Base-by-base conservation (phyloP, 2,888 invertebrate genomes). In the Globia sparganii region DNA sequence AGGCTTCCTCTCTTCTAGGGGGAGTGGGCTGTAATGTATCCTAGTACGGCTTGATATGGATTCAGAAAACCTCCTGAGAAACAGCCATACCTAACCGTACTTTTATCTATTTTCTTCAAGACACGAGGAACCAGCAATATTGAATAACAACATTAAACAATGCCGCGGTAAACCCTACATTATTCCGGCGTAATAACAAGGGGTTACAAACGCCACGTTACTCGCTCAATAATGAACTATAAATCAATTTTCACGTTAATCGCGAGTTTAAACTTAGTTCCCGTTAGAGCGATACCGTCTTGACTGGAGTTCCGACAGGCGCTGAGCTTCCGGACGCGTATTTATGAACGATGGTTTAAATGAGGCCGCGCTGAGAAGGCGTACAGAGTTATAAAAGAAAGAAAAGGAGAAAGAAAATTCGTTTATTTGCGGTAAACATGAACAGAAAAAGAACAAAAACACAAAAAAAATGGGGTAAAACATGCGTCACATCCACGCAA, bases 191-290 rank as follows among this genome's bases (percentile, higher is more conserved):
- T 28, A 46, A 67, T 49, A 81, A 79, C 68, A 75, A 88, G 78
- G 46, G 75, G 49, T 77, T 75, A 62, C 74, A 64, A 75, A 43
- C 56, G 18, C 74, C 37, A n/a, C 72, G 69, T 83, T 84, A 86
- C 80, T 77, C 79, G 70, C 69, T 84, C 82, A 82, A 84, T 87
- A 81, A 73, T 72, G 65, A 86, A 88, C 88, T 87, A 88, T 91
- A 90, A 92, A 92, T 92, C 92, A 91, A 91, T 91, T 91, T 90
- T 85, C 86, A 83, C 85, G 82, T 83, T 89, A 90, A 90, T 89
- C 89, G 90, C 80, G 83, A 88, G 87, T 90, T 88, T 84, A 87
- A 89, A 91, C 87, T 90, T 89, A 82, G 90, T 90, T 90, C 87
- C 84, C 84, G 87, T 86, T 86, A 87, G 86, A 88, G 86, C 89